A percentile compares a stretch with the other conserved stretches of the same genome.
These are phyloP conservation scores for Mola mola DNA, from an alignment of 2,113 vertebrate species.

Conservation along the genomic window DNA sequence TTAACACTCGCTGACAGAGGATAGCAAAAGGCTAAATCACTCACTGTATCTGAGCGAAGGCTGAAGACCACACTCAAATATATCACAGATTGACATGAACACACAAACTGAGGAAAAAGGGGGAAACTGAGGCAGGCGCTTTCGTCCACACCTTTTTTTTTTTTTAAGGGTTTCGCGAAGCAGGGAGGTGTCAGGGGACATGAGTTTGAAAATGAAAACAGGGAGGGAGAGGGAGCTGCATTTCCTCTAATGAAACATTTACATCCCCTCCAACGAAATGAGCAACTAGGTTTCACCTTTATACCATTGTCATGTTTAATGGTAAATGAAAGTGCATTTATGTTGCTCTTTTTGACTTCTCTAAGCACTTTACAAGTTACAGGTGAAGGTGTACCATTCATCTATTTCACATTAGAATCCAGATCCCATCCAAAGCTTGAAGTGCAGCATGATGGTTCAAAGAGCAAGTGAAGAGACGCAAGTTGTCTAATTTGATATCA, in stretches of 20 bases:
- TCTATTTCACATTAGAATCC: slow-evolving; percentile 12
- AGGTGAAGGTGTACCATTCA: too few relatives aligned
- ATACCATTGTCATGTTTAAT: too few relatives aligned
- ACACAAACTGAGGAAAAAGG: slow-evolving; percentile 18
- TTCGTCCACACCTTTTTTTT: too few relatives aligned
- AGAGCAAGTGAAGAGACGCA: slow-evolving; percentile 15
- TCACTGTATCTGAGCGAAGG: slow-evolving; percentile 25
- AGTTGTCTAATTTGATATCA: slow-evolving; percentile 29
- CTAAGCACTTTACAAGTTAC: background rate
- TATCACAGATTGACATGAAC: slow-evolving; percentile 1
- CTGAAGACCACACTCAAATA: slow-evolving; percentile 27
- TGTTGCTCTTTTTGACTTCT: background rate
- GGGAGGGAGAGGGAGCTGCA: too few relatives aligned
- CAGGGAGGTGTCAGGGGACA: too few relatives aligned
- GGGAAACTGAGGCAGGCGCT: too few relatives aligned
- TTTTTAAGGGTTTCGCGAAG: too few relatives aligned
- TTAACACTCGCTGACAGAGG: background rate
- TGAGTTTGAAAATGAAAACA: too few relatives aligned
- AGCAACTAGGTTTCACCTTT: too few relatives aligned
- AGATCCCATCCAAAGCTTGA: background rate
- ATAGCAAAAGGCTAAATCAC: background rate
- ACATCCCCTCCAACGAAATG: too few relatives aligned
- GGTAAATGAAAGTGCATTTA: too few relatives aligned
- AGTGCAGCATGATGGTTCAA: background rate
- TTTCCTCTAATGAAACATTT: too few relatives aligned